Evolutionary conservation across 2,888 invertebrate species (phyloP), one percentile per base, ranked within the genome.

Genomic region (Nomada fucata): DNA sequence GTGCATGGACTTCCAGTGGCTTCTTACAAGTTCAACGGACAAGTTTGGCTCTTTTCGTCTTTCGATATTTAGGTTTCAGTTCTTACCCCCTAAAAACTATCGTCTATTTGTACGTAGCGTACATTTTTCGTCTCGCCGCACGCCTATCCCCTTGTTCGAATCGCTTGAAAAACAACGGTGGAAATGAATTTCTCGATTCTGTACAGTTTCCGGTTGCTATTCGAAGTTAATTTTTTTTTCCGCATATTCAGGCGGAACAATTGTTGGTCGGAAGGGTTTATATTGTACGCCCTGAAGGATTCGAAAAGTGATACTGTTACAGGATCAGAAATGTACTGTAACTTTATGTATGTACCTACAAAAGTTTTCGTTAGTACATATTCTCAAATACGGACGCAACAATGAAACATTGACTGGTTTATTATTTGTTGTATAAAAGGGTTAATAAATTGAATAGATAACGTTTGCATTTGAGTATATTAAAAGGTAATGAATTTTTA

Each of bases 11-110:
- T 88, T 87, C 85, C 81, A 84, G 84, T 84, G 84, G 82, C 85
- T 88, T 89, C 86, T 86, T 86, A 84, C 84, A 86, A 89, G 88
- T 86, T 90, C 83, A 82, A 85, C 85, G 80, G 74, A 85, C 89
- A 89, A 89, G 87, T 88, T 88, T 90, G 79, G 82, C 83, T 86
- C 83, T 82, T 85, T 87, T 79, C 83, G 84, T 83, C 82, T 85
- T 76, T 79, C 82, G 83, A 88, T 87, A 83, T 83, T 88, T 85
- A 84, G 80, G 79, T 89, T 85, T 80, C 79, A 76, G 79, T 59
- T 77, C 76, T 76, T 77, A 65, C 15, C 36, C 9, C 77, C 70
- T 63, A 78, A 74, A 82, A 83, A 85, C 82, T 83, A 81, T 79
- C 68, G 72, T 64, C 76, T 72, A 82, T 83, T 89, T 81, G 60